These are phyloP conservation scores for Excalfactoria chinensis DNA, from an alignment of 2,113 vertebrate species.

Conservation along the genomic window DNA sequence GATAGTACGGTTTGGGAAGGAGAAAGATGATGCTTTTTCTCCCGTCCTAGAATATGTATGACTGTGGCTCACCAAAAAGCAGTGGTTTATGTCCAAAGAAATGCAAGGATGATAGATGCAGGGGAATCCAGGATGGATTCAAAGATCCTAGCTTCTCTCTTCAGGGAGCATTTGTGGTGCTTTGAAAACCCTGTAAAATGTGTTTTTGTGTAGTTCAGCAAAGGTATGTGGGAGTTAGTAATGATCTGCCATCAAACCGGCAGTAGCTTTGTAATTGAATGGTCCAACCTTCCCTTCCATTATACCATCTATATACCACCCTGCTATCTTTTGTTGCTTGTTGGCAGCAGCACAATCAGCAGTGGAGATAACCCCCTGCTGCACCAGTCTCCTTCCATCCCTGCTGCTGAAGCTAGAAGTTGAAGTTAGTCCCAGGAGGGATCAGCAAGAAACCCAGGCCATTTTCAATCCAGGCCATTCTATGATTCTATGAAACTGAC, in stretches of 20 bases:
- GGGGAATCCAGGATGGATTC: background rate
- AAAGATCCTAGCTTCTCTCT: background rate
- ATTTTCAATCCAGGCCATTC: too few relatives aligned
- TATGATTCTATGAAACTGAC: background rate
- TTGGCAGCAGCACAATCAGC: background rate
- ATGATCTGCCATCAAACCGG: background rate
- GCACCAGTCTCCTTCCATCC: background rate
- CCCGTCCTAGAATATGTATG: background rate
- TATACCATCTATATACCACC: background rate
- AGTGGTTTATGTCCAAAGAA: background rate
- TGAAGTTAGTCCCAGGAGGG: background rate
- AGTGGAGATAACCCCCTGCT: background rate
- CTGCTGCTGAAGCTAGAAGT: background rate
- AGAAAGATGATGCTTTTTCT: background rate
- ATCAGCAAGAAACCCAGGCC: background rate
- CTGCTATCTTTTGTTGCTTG: background rate
- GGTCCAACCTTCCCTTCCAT: background rate
- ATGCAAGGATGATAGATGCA: background rate
- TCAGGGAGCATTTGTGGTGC: background rate
- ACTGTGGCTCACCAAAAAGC: background rate
- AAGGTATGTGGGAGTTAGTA: background rate
- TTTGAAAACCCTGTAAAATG: background rate
- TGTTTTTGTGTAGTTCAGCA: background rate
- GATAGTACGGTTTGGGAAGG: background rate
- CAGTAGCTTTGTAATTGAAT: background rate